Evolutionary conservation across 1,140 invertebrate species (phyloP).

Genomic region (Drosophila watanabei): DNA sequence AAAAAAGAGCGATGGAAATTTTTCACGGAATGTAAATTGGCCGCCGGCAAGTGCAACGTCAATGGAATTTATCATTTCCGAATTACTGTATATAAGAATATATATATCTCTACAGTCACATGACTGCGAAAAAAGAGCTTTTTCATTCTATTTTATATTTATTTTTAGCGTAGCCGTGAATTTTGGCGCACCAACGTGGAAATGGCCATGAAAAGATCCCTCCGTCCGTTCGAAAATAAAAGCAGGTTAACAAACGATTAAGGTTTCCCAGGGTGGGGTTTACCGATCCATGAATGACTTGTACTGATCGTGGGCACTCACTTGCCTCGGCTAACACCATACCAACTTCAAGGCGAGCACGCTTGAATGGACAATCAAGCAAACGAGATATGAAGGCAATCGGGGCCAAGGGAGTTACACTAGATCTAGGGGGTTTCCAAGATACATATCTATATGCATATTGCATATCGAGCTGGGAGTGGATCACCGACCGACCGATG

Average conservation of each 20-base stretch:
- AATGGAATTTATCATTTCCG: conserved; percentile 46
- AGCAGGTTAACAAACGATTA: conserved; percentile 30
- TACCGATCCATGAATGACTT: conserved; percentile 16
- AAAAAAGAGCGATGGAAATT: conserved; percentile 26
- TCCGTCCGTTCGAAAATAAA: neutral
- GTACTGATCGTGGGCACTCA: conserved; percentile 5
- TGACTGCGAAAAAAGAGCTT: conserved; percentile 60
- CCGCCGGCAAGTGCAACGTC: conserved; percentile 15
- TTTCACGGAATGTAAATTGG: conserved; percentile 30
- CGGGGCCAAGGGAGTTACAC: conserved; percentile 42
- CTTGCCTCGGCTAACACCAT: neutral
- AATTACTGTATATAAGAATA: conserved; percentile 3
- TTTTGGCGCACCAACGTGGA: conserved; percentile 64
- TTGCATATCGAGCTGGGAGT: conserved; percentile 4
- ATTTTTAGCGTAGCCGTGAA: conserved; percentile 53
- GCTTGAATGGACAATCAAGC: conserved; percentile 29
- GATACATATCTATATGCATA: neutral
- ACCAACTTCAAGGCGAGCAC: conserved; percentile 30
- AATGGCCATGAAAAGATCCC: conserved; percentile 39
- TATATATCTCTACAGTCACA: conserved; percentile 45
- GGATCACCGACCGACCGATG: conserved; percentile 37
- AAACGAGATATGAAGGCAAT: conserved; percentile 50
- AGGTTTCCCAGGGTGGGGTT: neutral
- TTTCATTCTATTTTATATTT: conserved; percentile 43
- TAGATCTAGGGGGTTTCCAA: conserved; percentile 21